Percentiles rank a stretch among this genome's conserved stretches.
Conservation (phyloP, 2,888 invertebrate species). For the Syrista parreyssii region DNA sequence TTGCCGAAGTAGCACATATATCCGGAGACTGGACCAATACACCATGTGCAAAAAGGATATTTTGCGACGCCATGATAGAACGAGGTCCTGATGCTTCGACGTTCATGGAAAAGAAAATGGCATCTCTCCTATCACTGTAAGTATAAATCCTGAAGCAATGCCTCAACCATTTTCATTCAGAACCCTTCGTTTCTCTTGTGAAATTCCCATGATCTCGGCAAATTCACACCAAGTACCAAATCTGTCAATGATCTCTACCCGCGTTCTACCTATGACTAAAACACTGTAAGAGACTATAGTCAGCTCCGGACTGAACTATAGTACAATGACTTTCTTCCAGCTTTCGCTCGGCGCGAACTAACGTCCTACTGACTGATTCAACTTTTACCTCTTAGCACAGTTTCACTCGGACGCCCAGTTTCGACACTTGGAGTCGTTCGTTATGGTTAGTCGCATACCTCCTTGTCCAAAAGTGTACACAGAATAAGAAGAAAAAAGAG, state of each 20-base stretch:
- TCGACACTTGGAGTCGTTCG: slow-evolving; percentile 12
- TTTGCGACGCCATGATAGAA: slow-evolving; percentile 80
- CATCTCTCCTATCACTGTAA: slow-evolving; percentile 78
- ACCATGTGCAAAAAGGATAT: slow-evolving; percentile 81
- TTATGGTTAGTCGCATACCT: not conserved
- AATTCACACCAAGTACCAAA: not conserved
- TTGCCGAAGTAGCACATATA: slow-evolving; percentile 55
- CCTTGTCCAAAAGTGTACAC: not conserved
- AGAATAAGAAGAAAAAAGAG: slow-evolving; percentile 13
- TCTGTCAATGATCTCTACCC: not conserved
- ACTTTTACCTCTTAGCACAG: slow-evolving; percentile 65
- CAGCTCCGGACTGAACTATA: slow-evolving; percentile 18
- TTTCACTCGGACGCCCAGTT: slow-evolving; percentile 48
- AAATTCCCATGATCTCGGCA: not conserved
- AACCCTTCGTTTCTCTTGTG: not conserved
- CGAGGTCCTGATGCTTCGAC: slow-evolving; percentile 77
- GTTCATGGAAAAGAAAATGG: slow-evolving; percentile 86
- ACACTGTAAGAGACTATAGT: slow-evolving; percentile 11
- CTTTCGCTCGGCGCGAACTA: slow-evolving; percentile 47
- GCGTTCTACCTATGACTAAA: not conserved
- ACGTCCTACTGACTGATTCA: slow-evolving; percentile 60
- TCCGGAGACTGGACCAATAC: slow-evolving; percentile 77
- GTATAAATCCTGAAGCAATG: no score
- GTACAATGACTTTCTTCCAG: slow-evolving; percentile 56
- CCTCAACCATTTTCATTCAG: not conserved